A percentile compares a stretch with the other conserved stretches of the same genome.
Conservation (phyloP, 2,888 invertebrate species). For the Agapostemon virescens region DNA sequence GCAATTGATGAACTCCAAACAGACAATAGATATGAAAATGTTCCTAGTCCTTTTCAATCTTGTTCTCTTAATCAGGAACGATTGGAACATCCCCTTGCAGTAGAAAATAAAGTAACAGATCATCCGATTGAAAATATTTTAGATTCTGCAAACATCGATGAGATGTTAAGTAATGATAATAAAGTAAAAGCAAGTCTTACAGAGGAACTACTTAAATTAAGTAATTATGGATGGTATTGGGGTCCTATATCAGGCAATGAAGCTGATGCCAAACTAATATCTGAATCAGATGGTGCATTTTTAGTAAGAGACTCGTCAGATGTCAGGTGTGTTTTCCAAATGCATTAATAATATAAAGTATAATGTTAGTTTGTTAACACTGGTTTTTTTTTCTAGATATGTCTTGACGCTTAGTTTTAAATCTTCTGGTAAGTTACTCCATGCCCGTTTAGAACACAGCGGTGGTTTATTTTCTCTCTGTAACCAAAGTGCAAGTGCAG, state of each 20-base stretch:
- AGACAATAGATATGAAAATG: slow-evolving; percentile 2
- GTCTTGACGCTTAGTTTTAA: slow-evolving; percentile 89
- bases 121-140: slow-evolving; percentile 10
- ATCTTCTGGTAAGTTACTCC: slow-evolving; percentile 86
- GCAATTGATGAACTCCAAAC: neutral
- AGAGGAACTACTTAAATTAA: slow-evolving; percentile 71
- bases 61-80: slow-evolving; percentile 9
- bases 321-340: slow-evolving; percentile 62
- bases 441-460: slow-evolving; percentile 88
- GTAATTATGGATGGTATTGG: slow-evolving; percentile 88
- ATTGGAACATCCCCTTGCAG: neutral
- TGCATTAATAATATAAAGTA: neutral
- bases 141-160: slow-evolving; percentile 23
- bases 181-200: slow-evolving; percentile 69
- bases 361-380: neutral
- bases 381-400: slow-evolving; percentile 78
- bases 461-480: slow-evolving; percentile 85
- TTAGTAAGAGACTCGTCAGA: slow-evolving; percentile 90
- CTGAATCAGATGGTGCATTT: slow-evolving; percentile 89
- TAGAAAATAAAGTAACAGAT: slow-evolving; percentile 9
- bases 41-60: neutral
- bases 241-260: slow-evolving; percentile 88
- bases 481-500: slow-evolving; percentile 82
- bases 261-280: slow-evolving; percentile 86
- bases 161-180: slow-evolving; percentile 48